These are phyloP conservation scores for Melipona bicolor DNA, from an alignment of 2,888 invertebrate genomes.

Conservation along the genomic window DNA sequence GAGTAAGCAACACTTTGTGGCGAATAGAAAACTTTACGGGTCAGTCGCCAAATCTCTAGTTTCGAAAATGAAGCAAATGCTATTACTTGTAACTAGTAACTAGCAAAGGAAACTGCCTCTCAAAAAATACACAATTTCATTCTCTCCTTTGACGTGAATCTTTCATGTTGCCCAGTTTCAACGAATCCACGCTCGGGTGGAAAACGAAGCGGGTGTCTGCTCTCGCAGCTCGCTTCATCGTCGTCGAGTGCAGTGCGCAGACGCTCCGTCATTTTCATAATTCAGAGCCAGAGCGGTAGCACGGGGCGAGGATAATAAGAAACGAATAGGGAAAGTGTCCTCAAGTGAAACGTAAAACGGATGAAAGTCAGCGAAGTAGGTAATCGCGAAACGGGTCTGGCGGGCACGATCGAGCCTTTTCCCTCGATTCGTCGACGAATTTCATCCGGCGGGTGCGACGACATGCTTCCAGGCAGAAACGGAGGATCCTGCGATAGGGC, in stretches of 20 bases:
- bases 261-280: conserved; percentile 41
- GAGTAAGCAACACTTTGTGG: not conserved
- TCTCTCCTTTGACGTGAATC: not conserved
- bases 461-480: conserved; percentile 12
- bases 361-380: conserved; percentile 40
- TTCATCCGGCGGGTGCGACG: conserved; percentile 22
- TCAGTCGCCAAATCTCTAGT: not conserved
- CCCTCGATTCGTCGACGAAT: conserved; percentile 9
- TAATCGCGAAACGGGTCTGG: conserved; percentile 27
- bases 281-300: not conserved
- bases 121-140: not conserved
- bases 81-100: not conserved
- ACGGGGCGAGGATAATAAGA: conserved; percentile 30
- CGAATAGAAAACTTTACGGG: not conserved
- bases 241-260: conserved; percentile 11
- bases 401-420: conserved; percentile 17
- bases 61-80: not conserved
- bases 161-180: not conserved
- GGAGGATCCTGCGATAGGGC: conserved; percentile 5
- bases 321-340: conserved; percentile 23
- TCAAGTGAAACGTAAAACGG: conserved; percentile 42
- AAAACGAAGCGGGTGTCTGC: not conserved
- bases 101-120: not conserved
- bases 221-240: not conserved
- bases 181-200: not conserved